Evolutionary conservation across 2,113 vertebrate genomes (phyloP), one percentile per base, ranked within the genome.

Genomic region (Leptobrachium ailaonicum): DNA sequence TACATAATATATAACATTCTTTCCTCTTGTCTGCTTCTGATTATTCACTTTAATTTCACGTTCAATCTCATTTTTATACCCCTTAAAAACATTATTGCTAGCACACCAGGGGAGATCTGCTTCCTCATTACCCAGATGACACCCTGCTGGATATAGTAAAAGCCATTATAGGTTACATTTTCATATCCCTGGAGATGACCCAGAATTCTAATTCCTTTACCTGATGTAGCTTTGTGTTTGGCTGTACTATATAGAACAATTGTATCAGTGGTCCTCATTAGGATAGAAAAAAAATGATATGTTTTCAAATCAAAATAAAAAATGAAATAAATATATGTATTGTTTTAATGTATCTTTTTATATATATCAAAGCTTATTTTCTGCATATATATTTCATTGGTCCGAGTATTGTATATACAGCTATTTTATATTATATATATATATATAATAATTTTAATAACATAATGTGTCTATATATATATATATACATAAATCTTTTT

Each of bases 171-270:
- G n/a, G 41, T 69, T 50, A 44, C 42, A 44, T n/a, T 32, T 2
- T 4, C 58, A 10, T 44, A 32, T 73, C 64, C 66, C 72, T 53
- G n/a, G 66, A 32, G 71, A 44, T 50, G 64, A 60, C 71, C 2
- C 47, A 66, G 53, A 42, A 66, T 85, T 84, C 80, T 45, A 76
- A 71, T 86, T 83, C 75, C 66, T 73, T 50, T 73, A 41, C 77
- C 47, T 50, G 47, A 5, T 32, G 20, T 32, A 32, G 20, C 20
- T 32, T 32, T 32, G 20, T 32, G 20, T 32, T 32, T 32, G 20
- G 20, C 20, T 32, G 20, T 32, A 32, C 20, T 32, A 32, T 32
- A 32, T 32, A 32, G 20, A 32, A 32, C 20, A 32, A 32, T 32
- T 32, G 20, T 32, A 32, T 32, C 20, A 32, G 20, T 32, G 20